phyloP scores from a whole-genome alignment of 2,797 vertebrate species.

The Danio choprae region DNA sequence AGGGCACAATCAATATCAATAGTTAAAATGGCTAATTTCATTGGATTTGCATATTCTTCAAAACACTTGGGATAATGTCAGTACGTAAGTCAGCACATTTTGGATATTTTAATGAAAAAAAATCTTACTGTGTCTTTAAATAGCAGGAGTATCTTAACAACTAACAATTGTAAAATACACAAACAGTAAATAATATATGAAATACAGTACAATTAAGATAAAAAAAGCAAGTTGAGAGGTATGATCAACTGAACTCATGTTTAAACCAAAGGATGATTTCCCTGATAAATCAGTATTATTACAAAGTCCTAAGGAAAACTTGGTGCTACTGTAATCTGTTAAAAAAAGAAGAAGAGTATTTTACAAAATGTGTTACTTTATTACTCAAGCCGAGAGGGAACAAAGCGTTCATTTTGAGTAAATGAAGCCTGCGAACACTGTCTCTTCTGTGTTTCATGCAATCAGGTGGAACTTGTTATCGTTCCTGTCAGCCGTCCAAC shows the following conservation, averaged over 20 bases:
- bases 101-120: too few relatives aligned
- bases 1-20: too few relatives aligned
- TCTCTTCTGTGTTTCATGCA: conserved; percentile 54
- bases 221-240: neutral
- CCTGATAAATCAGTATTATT: neutral
- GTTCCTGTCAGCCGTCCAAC: conserved; percentile 48
- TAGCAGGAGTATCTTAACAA: too few relatives aligned
- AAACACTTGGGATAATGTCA: too few relatives aligned
- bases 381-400: conserved; percentile 30
- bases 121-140: too few relatives aligned
- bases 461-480: conserved; percentile 60
- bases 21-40: too few relatives aligned
- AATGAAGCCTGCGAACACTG: conserved; percentile 42
- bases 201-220: neutral
- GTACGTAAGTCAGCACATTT: too few relatives aligned
- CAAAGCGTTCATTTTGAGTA: conserved; percentile 32
- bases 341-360: conserved; percentile 21
- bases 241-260: neutral
- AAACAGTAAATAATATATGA: neutral
- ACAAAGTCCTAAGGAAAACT: neutral
- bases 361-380: conserved; percentile 44
- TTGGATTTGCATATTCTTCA: too few relatives aligned
- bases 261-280: neutral
- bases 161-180: neutral
- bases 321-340: neutral